Conservation (phyloP, 1,140 invertebrate species). For the Latrodectus geometricus region DNA sequence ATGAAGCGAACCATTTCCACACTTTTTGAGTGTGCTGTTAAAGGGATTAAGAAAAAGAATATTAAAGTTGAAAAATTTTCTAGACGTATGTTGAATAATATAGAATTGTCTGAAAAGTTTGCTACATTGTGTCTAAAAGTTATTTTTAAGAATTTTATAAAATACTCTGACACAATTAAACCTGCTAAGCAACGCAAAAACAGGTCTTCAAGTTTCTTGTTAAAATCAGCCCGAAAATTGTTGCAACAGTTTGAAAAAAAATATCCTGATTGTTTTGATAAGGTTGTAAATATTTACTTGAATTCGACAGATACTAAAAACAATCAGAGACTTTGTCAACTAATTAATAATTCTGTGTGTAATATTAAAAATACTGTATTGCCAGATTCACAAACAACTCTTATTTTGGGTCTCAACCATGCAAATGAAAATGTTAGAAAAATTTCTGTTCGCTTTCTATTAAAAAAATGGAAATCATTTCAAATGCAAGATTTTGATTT, state of each 20-base stretch:
- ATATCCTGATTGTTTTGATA: slow-evolving; percentile 61
- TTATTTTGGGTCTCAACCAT: slow-evolving; percentile 61
- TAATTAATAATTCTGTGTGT: slow-evolving; percentile 42
- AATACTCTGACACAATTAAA: neutral
- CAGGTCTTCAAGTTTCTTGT: no score
- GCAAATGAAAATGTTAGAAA: slow-evolving; percentile 18
- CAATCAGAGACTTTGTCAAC: neutral
- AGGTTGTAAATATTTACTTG: slow-evolving; percentile 37
- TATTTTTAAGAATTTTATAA: slow-evolving; percentile 2
- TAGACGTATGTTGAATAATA: neutral
- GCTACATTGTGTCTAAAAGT: neutral
- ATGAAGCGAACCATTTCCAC: neutral
- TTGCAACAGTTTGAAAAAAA: slow-evolving; percentile 30
- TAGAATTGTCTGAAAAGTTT: slow-evolving; percentile 3
- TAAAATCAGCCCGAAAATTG: neutral
- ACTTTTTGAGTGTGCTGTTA: neutral
- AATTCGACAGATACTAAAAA: neutral
- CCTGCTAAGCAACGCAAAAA: no score
- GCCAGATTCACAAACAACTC: neutral
- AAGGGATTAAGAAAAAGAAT: neutral
- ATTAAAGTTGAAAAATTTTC: neutral
- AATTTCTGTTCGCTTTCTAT: slow-evolving; percentile 2
- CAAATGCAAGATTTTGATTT: slow-evolving; percentile 21
- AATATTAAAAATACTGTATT: slow-evolving; percentile 26
- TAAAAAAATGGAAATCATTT: neutral